phyloP scores from a whole-genome alignment of 2,113 vertebrate genomes.

The Leptocoma aspasia region DNA sequence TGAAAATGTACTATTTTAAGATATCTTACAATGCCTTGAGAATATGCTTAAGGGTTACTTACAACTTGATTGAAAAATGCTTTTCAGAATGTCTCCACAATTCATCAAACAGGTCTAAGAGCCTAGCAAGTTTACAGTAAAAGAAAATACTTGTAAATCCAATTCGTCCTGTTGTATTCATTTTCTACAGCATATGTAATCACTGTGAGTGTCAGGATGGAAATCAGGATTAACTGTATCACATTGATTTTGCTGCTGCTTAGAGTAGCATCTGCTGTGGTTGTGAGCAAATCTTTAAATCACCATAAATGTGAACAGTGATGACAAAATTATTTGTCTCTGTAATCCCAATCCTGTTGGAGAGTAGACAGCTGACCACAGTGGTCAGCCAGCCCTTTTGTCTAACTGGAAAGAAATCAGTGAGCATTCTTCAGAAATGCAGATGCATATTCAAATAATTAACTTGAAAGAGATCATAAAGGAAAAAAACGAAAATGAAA shows the following conservation, averaged over 20 bases:
- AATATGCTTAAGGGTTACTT: not conserved
- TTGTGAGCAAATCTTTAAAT: not conserved
- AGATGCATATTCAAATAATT: not conserved
- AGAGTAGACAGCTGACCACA: not conserved
- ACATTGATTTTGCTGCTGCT: constrained; percentile 25
- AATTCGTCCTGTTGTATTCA: not conserved
- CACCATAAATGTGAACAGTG: not conserved
- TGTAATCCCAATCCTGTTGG: not conserved
- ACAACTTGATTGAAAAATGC: not conserved
- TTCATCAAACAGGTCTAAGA: not conserved
- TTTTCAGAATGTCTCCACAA: not conserved
- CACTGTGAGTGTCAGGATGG: not conserved
- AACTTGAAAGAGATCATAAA: not conserved
- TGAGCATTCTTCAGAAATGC: not conserved
- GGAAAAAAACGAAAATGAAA: not conserved
- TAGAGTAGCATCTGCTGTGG: not conserved
- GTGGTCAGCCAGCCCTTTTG: not conserved
- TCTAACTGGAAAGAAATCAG: not conserved
- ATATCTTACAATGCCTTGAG: not conserved
- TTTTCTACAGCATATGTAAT: not conserved
- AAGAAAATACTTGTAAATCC: not conserved
- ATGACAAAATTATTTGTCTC: not conserved
- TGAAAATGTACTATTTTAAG: not conserved
- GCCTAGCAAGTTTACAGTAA: not conserved
- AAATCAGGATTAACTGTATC: constrained; percentile 24